Evolutionary conservation across 2,113 vertebrate genomes (phyloP), one percentile per base, ranked within the genome.

Genomic region (Numenius arquata): DNA sequence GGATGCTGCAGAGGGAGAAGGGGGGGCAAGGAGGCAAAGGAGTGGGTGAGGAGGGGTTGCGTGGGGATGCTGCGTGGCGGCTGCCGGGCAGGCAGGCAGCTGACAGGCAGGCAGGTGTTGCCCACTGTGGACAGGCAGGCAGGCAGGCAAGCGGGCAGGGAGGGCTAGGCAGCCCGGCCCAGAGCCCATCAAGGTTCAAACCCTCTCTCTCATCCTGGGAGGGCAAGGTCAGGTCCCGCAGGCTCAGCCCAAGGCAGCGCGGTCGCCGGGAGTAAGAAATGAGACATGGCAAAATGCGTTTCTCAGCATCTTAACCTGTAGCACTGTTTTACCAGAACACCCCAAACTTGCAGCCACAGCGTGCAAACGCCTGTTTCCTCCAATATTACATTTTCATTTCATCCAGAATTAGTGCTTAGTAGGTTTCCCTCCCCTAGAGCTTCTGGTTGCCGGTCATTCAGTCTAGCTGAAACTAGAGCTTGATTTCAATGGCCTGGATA

Each of bases 331-430:
- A 6, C 25, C 2, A 3, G 16, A 77, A 68, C 8, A 10, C 3
- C 9, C 21, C 27, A 40, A 40, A 52, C 1, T 66, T 70, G 14
- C 41, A 53, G 45, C 18, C 0, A 0, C 20, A 30, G 25, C 6
- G 6, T 34, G 34, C 13, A 68, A 41, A 68, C 34, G 58, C 26
- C 77, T 50, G n/a, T 52, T 66, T 41, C 38, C 40, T 78, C 23
- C 52, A 26, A 9, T 3, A 30, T 8, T 30, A 22, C 0, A 0
- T 34, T 85, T 90, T 68, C 3, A 29, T 53, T 88, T n/a, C 12
- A 74, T 41, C 16, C 21, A 55, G 66, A 43, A 43, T 43, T 43
- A 77, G 30, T 27, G 22, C 4, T 25, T 9, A 5, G 1, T 70
- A 47, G 45, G 20, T 83, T 91, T 77, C 11, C 11, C 7, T 52